A percentile compares a stretch with the other conserved stretches of the same genome.
Evolutionary conservation across 2,888 invertebrate genomes (phyloP).

Genomic region (Trisateles emortualis): DNA sequence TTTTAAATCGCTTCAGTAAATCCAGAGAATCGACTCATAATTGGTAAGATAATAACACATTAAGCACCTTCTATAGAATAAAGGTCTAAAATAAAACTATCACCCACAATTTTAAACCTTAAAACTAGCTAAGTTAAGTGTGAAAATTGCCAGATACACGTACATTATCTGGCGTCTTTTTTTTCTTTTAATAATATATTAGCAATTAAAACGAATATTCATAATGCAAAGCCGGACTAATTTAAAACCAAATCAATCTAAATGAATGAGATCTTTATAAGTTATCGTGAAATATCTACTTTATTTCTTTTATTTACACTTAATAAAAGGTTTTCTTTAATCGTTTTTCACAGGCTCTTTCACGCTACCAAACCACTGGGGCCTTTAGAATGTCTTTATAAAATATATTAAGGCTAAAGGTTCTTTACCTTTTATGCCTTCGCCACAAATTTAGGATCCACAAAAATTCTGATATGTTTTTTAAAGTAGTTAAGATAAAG

Average conservation of each 20-base stretch:
- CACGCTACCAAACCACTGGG: slow-evolving; percentile 3
- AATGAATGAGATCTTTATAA: background rate
- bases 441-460: too few species aligned
- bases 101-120: too few species aligned
- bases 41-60: too few species aligned
- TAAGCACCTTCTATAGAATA: too few species aligned
- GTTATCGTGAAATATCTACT: background rate
- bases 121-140: too few species aligned
- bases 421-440: background rate
- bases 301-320: slow-evolving; percentile 2
- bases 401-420: background rate
- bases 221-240: too few species aligned
- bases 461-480: background rate
- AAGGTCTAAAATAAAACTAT: too few species aligned
- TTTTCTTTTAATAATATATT: too few species aligned
- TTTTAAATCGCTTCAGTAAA: too few species aligned
- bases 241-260: background rate
- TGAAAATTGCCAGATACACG: too few species aligned
- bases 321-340: slow-evolving; percentile 8
- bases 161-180: too few species aligned
- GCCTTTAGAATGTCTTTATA: background rate
- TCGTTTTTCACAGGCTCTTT: slow-evolving; percentile 8
- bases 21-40: too few species aligned
- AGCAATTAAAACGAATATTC: background rate
- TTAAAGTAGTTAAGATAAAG: background rate